Base-by-base conservation (phyloP, 2,888 invertebrate genomes). In the Rosalia funebris region DNA sequence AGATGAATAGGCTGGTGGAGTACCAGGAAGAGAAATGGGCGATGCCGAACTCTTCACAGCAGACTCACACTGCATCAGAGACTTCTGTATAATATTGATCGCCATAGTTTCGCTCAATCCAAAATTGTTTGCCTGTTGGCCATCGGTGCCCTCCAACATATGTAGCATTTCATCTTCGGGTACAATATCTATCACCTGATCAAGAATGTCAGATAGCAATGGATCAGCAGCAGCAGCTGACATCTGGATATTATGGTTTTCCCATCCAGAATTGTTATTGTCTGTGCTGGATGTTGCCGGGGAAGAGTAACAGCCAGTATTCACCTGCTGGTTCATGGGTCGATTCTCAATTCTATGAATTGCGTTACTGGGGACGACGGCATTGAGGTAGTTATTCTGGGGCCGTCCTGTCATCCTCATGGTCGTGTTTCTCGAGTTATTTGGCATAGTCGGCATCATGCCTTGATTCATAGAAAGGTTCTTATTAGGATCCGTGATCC, bases 11-110 rank as follows among this genome's bases (percentile, higher is more conserved):
- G 86, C 86, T 34, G 88, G 87, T 52, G 88, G 87, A 25, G 87
- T 85, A 56, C 85, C 86, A 53, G 84, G 81, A 78, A 78, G 57
- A n/a, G 77, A 70, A 70, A 84, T 83, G 48, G 84, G 83, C 48
- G 85, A 84, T 70, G 84, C 82, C 57, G 89, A 88, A 72, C 86
- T 86, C 79, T 89, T 89, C 57, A 88, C 85, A 56, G 79, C 83
- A 60, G 87, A 87, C 81, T 93, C 93, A 76, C 88, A 91, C 74
- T 89, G 91, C 95, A 96, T 96, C 75, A 97, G 84, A 73, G 92
- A 92, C 79, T 93, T 91, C 76, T 94, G 92, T 75, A 97, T 97
- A 44, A 91, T 93, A 77, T 90, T 92, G 65, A 96, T 96, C 63
- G 92, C 92, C 82, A 90, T 88, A 78, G 90, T 90, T 77, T 92